A percentile compares a stretch with the other conserved stretches of the same genome.
These are phyloP conservation scores for Eulemur mongoz DNA, from an alignment of 2,797 vertebrate genomes.

Conservation along the genomic window DNA sequence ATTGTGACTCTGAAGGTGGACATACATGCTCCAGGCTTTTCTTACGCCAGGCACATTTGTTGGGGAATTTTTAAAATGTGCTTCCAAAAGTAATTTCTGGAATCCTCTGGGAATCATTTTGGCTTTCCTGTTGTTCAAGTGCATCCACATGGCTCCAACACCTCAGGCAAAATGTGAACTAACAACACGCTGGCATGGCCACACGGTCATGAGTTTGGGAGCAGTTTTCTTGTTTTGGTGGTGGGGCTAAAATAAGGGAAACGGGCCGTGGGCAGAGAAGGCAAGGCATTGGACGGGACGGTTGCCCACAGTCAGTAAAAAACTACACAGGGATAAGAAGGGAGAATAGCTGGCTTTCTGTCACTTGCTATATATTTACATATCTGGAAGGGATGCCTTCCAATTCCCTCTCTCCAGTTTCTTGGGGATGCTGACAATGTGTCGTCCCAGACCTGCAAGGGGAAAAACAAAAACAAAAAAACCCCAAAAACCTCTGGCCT, in stretches of 20 bases:
- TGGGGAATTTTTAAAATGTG: conserved; percentile 28
- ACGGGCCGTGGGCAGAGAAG: background rate
- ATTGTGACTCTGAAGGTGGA: background rate
- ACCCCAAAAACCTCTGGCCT: background rate
- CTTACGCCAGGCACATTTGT: background rate
- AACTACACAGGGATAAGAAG: background rate
- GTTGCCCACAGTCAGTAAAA: background rate
- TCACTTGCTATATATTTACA: background rate
- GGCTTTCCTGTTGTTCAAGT: conserved; percentile 40
- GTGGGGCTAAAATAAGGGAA: conserved; percentile 24
- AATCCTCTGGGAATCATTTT: conserved; percentile 21
- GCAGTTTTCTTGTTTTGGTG: background rate
- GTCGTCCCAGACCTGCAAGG: background rate
- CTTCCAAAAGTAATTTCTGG: conserved; percentile 54
- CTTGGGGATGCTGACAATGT: background rate
- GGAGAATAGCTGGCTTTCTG: background rate
- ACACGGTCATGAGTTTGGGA: background rate
- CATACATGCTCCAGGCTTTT: background rate
- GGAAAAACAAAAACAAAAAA: background rate
- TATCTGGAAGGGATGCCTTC: background rate
- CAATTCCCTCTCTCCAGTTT: background rate
- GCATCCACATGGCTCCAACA: conserved; percentile 49
- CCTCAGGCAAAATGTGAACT: conserved; percentile 55
- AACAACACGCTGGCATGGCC: background rate
- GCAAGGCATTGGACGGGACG: background rate